phyloP scores from a whole-genome alignment of 1,140 invertebrate species.

The Camponotus pennsylvanicus region DNA sequence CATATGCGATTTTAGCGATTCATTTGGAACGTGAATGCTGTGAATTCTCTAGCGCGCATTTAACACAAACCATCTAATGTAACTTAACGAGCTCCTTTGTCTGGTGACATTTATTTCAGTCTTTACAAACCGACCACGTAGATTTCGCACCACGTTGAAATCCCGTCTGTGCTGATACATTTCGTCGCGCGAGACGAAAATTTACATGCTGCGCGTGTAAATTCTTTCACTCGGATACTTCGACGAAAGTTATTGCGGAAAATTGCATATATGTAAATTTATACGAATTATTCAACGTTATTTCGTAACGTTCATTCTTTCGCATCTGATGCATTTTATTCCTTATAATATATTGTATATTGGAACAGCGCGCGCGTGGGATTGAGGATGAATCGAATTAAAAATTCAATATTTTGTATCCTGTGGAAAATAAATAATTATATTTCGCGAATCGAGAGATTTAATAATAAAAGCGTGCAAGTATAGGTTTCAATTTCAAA shows the following conservation, averaged over 20 bases:
- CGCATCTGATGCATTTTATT: not conserved
- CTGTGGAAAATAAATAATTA: not conserved
- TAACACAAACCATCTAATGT: slow-evolving; percentile 40
- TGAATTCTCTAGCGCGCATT: slow-evolving; percentile 48
- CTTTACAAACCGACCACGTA: slow-evolving; percentile 5
- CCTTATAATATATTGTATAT: slow-evolving; percentile 3
- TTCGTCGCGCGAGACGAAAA: slow-evolving; percentile 23
- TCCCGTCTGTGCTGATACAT: not conserved
- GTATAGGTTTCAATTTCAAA: not conserved
- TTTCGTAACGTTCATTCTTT: not conserved
- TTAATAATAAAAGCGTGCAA: not conserved
- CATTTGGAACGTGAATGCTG: slow-evolving; percentile 45
- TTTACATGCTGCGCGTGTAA: slow-evolving; percentile 25
- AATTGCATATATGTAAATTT: slow-evolving; percentile 51
- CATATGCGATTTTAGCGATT: slow-evolving; percentile 56
- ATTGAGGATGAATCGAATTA: not conserved
- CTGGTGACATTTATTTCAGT: slow-evolving; percentile 32
- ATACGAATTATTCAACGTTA: slow-evolving; percentile 38
- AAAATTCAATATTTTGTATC: not conserved
- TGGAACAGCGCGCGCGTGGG: not conserved
- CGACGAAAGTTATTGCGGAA: slow-evolving; percentile 8
- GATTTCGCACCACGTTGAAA: not conserved
- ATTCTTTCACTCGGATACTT: not conserved
- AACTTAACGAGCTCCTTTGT: slow-evolving; percentile 60
- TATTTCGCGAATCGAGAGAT: not conserved